Evolutionary conservation across 2,888 invertebrate species (phyloP), one percentile per base, ranked within the genome.

Genomic region (Acanthoscelides obtectus): DNA sequence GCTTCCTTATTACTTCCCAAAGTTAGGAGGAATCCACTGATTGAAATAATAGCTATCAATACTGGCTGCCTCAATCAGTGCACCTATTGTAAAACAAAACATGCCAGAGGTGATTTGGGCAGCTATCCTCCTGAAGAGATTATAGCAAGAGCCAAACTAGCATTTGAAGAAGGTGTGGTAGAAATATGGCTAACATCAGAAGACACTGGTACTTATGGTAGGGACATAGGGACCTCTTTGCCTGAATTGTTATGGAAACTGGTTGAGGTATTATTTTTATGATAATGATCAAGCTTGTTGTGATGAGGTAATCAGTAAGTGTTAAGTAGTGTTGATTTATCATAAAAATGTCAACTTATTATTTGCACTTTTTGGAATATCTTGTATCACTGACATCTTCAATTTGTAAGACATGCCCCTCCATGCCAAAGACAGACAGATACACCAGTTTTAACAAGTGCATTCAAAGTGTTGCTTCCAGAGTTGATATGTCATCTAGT

Each of bases 171-270:
- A 85, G 98, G 98, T 0, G 98, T 98, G 2, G 93, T 93, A 70
- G 99, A 99, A 86, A 91, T 99, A 19, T 99, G 99, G 99, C 86
- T 99, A 21, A 99, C 99, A 0, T 97, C 97, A 1, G 99, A 99
- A 85, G 99, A 99, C 83, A 96, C 98, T 0, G 99, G 98, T 1
- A 97, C 99, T 0, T 99, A 98, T 85, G 99, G 99, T 0, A 90
- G 95, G 72, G 99, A 99, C 83, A 96, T 99, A 75, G 97, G 94
- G 22, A 91, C 93, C 0, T 94, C 92, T 0, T 86, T 99, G 66
- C 98, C 98, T 0, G 92, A 93, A 83, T 87, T 99, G 69, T 87
- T 99, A 22, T 91, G 94, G 90, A 87, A 90, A 82, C 86, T 99
- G n/a, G 93, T 98, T 0, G 90, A 93, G 45, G 45, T 45, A 25